These are phyloP conservation scores for Alloscopus bannaensis DNA, from an alignment of 2,888 invertebrate species.

Conservation along the genomic window DNA sequence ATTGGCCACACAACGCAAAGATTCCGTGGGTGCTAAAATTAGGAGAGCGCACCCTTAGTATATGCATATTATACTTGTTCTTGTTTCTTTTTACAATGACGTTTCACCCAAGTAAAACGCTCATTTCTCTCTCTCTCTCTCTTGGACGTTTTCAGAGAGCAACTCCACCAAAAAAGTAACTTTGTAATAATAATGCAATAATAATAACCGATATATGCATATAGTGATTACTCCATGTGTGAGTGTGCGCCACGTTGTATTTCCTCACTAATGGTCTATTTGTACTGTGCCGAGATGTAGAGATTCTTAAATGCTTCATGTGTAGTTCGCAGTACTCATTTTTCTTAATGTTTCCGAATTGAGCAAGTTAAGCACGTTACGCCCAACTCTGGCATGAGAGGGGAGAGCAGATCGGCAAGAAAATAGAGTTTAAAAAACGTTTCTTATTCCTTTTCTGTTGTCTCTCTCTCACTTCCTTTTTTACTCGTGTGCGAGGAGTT, in stretches of 20 bases:
- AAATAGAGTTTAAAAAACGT: slow-evolving; percentile 30
- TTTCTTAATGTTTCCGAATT: slow-evolving; percentile 44
- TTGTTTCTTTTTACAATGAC: too few relatives aligned
- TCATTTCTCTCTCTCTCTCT: neutral
- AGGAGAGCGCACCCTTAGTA: too few relatives aligned
- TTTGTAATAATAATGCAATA: slow-evolving; percentile 28
- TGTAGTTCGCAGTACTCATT: neutral
- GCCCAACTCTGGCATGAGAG: slow-evolving; percentile 67
- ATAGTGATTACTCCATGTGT: neutral
- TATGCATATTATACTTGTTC: too few relatives aligned
- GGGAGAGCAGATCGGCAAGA: slow-evolving; percentile 27
- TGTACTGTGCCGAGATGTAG: neutral
- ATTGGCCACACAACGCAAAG: slow-evolving; percentile 19
- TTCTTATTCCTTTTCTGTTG: slow-evolving; percentile 7
- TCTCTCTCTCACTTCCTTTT: slow-evolving; percentile 13
- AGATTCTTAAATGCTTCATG: neutral
- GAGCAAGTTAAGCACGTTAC: slow-evolving; percentile 61
- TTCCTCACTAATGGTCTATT: neutral
- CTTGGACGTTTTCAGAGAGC: neutral
- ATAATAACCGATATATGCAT: slow-evolving; percentile 41
- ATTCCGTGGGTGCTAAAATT: too few relatives aligned
- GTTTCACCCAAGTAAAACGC: slow-evolving; percentile 19
- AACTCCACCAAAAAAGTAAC: slow-evolving; percentile 33
- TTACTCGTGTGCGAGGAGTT: neutral
- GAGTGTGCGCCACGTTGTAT: slow-evolving; percentile 22